A percentile compares a stretch with the other conserved stretches of the same genome.
Evolutionary conservation across 2,113 vertebrate genomes (phyloP).

Genomic region (Leuciscus idus): DNA sequence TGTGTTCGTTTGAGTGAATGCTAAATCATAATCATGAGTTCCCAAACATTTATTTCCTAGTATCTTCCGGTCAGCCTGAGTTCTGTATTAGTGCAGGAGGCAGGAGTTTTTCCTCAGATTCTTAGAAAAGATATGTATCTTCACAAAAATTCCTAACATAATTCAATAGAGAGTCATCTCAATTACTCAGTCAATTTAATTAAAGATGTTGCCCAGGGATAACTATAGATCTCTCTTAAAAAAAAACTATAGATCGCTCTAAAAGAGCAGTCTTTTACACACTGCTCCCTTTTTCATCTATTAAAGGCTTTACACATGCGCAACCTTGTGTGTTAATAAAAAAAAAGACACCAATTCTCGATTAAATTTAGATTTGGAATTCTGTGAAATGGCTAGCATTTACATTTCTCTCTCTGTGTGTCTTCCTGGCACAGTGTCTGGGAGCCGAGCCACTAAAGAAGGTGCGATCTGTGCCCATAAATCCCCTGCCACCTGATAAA

Average conservation of each 20-base stretch:
- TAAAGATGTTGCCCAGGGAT: conserved; percentile 14
- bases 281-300: background rate
- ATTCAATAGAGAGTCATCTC: conserved; percentile 48
- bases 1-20: background rate
- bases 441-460: conserved; percentile 50
- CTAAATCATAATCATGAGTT: conserved; percentile 20
- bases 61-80: background rate
- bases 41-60: background rate
- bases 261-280: conserved; percentile 13
- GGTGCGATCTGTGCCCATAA: conserved; percentile 53
- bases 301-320: background rate
- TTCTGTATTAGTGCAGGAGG: conserved; percentile 24
- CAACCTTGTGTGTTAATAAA: background rate
- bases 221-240: conserved; percentile 15
- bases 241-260: no score
- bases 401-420: background rate
- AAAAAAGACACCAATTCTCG: background rate
- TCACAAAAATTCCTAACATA: conserved; percentile 48
- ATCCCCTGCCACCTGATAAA: conserved; percentile 62
- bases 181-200: conserved; percentile 49
- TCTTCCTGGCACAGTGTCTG: background rate
- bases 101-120: conserved; percentile 14
- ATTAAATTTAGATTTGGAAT: background rate
- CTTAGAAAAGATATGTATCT: conserved; percentile 37
- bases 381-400: background rate